A percentile compares a stretch with the other conserved stretches of the same genome.
Evolutionary conservation across 1,140 invertebrate species (phyloP).

Genomic region (Drosophila sproati): DNA sequence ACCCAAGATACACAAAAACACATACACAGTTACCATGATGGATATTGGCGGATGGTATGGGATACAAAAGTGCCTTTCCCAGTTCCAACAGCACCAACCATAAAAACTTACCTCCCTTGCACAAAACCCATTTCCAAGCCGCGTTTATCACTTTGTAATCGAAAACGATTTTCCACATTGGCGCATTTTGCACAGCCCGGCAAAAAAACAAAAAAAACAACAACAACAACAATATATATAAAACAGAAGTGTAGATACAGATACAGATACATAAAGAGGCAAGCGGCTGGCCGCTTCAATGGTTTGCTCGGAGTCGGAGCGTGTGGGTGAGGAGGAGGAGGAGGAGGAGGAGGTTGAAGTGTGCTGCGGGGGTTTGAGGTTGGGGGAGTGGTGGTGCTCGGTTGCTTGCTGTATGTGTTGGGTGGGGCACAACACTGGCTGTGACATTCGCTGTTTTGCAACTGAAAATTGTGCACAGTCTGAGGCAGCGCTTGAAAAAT

Average conservation of each 20-base stretch:
- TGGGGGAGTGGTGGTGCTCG: no score
- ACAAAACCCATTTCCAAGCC: no score
- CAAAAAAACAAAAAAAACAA: no score
- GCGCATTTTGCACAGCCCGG: constrained; percentile 26
- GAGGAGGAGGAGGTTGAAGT: no score
- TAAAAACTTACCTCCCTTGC: background rate
- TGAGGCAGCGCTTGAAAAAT: constrained; percentile 27
- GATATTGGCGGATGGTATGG: background rate
- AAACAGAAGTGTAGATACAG: background rate
- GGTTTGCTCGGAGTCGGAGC: background rate
- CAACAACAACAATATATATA: background rate
- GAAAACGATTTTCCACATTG: constrained; percentile 66
- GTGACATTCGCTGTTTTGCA: constrained; percentile 52
- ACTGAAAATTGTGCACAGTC: constrained; percentile 39
- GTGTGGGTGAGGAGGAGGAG: background rate
- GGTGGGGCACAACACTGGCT: constrained; percentile 32
- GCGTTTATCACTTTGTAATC: constrained; percentile 35
- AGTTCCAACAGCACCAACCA: background rate
- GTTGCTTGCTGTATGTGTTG: background rate
- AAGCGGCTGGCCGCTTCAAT: constrained; percentile 29
- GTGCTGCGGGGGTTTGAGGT: no score
- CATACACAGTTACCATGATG: background rate
- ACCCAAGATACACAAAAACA: background rate
- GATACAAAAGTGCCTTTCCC: constrained; percentile 6
- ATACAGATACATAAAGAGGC: constrained; percentile 1